A percentile compares a stretch with the other conserved stretches of the same genome.
Conservation (phyloP, 2,113 vertebrate genomes). For the Nothoprocta pentlandii region DNA sequence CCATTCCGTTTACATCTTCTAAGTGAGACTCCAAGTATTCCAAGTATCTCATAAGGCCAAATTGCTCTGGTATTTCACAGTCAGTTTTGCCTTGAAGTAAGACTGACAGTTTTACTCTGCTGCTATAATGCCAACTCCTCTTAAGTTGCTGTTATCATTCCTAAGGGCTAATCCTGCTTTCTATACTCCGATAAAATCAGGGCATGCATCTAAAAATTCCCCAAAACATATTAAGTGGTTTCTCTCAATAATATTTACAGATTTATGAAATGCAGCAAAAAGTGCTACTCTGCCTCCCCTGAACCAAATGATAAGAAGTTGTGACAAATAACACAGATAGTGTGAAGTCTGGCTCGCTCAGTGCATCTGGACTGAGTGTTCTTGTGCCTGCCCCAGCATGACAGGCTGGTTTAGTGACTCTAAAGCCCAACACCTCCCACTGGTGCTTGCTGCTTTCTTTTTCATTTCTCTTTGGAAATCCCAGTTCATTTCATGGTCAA, state of each 20-base stretch:
- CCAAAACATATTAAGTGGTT: background rate
- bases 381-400: background rate
- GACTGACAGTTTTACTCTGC: background rate
- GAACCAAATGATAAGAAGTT: conserved; percentile 16
- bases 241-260: conserved; percentile 30
- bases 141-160: background rate
- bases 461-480: conserved; percentile 55
- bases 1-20: background rate
- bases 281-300: background rate
- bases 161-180: background rate
- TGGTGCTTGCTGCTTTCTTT: background rate
- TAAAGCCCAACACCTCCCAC: background rate
- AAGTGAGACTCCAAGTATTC: background rate
- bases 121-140: background rate
- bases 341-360: conserved; percentile 18
- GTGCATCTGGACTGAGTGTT: conserved; percentile 28
- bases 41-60: background rate
- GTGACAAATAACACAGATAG: conserved; percentile 47
- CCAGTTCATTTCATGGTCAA: conserved; percentile 26
- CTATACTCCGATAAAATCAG: background rate
- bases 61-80: background rate
- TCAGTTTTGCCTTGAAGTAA: background rate
- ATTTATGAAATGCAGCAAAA: background rate
- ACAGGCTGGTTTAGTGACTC: conserved; percentile 33
- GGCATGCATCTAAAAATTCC: background rate